Base-by-base conservation (phyloP, 1,140 invertebrate species). In the Drosophila varians region DNA sequence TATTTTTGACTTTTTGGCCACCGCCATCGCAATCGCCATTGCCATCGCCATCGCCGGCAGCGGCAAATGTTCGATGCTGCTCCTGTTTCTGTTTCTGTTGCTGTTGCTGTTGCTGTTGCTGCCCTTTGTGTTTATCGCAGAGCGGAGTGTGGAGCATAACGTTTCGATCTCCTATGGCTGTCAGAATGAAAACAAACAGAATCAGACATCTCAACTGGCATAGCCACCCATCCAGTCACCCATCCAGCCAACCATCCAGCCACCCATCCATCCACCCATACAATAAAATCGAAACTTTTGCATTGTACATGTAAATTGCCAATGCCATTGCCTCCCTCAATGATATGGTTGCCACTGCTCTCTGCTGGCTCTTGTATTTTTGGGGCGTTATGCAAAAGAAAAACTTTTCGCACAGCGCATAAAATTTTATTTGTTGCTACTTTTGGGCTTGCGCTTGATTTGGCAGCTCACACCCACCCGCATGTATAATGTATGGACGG, bases 401-500 rank as follows among this genome's bases (percentile, higher is more conserved):
- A 74, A 86, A 86, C 77, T 87, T 87, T 86, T 77, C 65, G 69
- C 77, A 66, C 65, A 75, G 80, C 65, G 82, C 82, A 86, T 86
- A 86, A 87, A 87, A 86, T 87, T 87, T 86, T 86, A 86, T 86
- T 87, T 87, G 82, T 87, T 87, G 82, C 82, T 87, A 87, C 82
- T 87, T 87, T 87, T 82, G 77, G 77, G 82, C 82, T 87, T 82
- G 74, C 82, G 77, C 82, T 87, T 87, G 82, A 87, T 87, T 87
- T 87, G 82, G 82, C 82, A 86, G 71, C 76, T 40, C 65, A 31
- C 21, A 28, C 45, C 19, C 48, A 21, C 12, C 18, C 25, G 26
- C 16, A 47, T 26, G 34, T 34, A 38, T 42, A 26, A 7, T 46
- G 23, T 57, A 51, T 36, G 34, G 68, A 11, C 34, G 9, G 3